Evolutionary conservation across 2,888 invertebrate species (phyloP).

Genomic region (Alloscopus bannaensis): DNA sequence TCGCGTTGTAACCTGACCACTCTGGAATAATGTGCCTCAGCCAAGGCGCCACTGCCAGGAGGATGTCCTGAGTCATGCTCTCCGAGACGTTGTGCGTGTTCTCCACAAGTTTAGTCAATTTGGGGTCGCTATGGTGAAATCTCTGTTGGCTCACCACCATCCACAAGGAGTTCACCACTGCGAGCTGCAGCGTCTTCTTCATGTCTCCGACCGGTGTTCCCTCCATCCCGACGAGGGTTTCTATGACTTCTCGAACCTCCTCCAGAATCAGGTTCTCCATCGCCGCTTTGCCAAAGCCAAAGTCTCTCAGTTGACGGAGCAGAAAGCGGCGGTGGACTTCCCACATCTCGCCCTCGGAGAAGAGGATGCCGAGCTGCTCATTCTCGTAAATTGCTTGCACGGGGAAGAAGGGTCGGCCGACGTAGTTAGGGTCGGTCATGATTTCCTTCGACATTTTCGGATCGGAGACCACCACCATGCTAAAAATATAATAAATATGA

Average conservation of each 20-base stretch:
- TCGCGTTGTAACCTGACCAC: conserved; percentile 29
- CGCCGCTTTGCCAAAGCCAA: conserved; percentile 38
- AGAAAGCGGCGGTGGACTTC: conserved; percentile 18
- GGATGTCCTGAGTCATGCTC: not conserved
- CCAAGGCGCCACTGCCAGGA: conserved; percentile 40
- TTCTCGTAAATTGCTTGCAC: conserved; percentile 14
- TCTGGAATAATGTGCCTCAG: conserved; percentile 40
- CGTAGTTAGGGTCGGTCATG: conserved; percentile 8
- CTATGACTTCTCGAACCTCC: conserved; percentile 49
- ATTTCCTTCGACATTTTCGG: conserved; percentile 33
- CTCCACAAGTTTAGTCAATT: conserved; percentile 12
- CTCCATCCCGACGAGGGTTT: conserved; percentile 23
- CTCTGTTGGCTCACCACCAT: conserved; percentile 47
- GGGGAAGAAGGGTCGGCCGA: not conserved
- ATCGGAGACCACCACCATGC: conserved; percentile 33
- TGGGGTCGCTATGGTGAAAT: conserved; percentile 54
- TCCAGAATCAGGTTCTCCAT: conserved; percentile 57
- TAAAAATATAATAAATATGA: no score
- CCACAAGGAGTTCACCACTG: conserved; percentile 62
- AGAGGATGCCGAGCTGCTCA: not conserved
- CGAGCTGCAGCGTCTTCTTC: conserved; percentile 43
- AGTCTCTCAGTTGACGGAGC: conserved; percentile 25
- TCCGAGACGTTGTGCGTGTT: not conserved
- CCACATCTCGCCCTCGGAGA: conserved; percentile 30
- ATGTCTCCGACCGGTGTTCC: conserved; percentile 40